A percentile compares a stretch with the other conserved stretches of the same genome.
phyloP scores from a whole-genome alignment of 2,113 vertebrate genomes.

The Grantiella picta region DNA sequence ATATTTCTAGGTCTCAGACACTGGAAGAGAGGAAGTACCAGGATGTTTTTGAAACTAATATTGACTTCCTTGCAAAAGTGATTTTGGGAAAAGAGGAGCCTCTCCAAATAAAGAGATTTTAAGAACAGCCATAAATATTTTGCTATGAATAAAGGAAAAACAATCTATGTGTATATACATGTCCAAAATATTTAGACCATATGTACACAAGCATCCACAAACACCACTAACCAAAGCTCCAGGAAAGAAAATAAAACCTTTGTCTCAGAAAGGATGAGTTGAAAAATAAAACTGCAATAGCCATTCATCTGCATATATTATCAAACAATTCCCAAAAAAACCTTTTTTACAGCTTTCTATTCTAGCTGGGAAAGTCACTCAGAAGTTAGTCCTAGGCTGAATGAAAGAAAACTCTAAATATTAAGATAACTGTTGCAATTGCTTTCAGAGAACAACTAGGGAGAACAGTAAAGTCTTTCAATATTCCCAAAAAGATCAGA shows the following conservation, averaged over 20 bases:
- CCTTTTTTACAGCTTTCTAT: rapidly evolving
- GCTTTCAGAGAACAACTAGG: neutral
- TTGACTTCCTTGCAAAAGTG: neutral
- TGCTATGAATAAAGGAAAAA: neutral
- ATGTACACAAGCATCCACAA: neutral
- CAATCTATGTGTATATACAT: too few species aligned
- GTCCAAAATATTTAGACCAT: neutral
- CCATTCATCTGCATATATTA: neutral
- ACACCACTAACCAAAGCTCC: neutral
- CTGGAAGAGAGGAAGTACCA: neutral
- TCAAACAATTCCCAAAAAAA: neutral
- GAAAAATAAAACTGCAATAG: neutral
- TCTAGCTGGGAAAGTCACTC: neutral
- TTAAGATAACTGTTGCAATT: neutral
- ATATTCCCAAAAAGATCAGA: neutral
- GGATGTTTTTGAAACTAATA: neutral
- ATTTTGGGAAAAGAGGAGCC: neutral
- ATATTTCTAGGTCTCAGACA: neutral
- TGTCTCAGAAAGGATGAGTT: neutral
- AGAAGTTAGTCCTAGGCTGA: neutral
- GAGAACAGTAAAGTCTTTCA: neutral
- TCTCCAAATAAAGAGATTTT: neutral
- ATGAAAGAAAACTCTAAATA: neutral
- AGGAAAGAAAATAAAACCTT: neutral
- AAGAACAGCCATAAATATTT: neutral